Percentiles rank a stretch among this genome's conserved stretches.
These are phyloP conservation scores for Ochotona princeps DNA, from an alignment of 2,113 vertebrate species.

Conservation along the genomic window DNA sequence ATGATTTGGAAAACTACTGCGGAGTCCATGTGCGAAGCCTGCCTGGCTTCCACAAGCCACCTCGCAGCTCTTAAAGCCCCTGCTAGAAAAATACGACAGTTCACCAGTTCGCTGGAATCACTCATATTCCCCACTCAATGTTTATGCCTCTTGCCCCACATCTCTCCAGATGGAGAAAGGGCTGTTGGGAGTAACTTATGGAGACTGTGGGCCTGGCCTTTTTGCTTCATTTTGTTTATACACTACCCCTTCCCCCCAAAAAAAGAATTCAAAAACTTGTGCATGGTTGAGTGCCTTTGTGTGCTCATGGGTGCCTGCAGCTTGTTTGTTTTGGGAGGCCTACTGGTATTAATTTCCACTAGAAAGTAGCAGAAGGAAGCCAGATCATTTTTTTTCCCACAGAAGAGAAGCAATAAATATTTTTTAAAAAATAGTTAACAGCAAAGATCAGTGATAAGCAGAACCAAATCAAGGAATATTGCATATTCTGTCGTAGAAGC, in stretches of 20 bases:
- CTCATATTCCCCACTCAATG: background rate
- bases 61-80: background rate
- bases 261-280: slow-evolving; percentile 40
- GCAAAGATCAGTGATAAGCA: slow-evolving; percentile 53
- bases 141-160: background rate
- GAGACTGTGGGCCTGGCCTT: background rate
- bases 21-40: background rate
- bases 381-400: slow-evolving; percentile 56
- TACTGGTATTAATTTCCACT: slow-evolving; percentile 48
- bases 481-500: slow-evolving; percentile 13
- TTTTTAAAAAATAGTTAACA: slow-evolving; percentile 48
- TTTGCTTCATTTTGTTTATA: slow-evolving; percentile 44
- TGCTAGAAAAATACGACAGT: background rate
- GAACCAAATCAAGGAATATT: slow-evolving; percentile 39
- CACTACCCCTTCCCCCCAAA: background rate
- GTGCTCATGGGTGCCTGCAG: slow-evolving; percentile 38
- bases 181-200: slow-evolving; percentile 1
- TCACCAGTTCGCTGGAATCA: background rate
- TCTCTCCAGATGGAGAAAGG: slow-evolving; percentile 36
- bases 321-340: slow-evolving; percentile 52
- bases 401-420: slow-evolving; percentile 39
- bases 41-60: background rate
- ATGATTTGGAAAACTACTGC: background rate
- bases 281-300: slow-evolving; percentile 48
- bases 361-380: slow-evolving; percentile 58